Conservation (phyloP, 2,113 vertebrate genomes). For the Cnemophilus loriae region DNA sequence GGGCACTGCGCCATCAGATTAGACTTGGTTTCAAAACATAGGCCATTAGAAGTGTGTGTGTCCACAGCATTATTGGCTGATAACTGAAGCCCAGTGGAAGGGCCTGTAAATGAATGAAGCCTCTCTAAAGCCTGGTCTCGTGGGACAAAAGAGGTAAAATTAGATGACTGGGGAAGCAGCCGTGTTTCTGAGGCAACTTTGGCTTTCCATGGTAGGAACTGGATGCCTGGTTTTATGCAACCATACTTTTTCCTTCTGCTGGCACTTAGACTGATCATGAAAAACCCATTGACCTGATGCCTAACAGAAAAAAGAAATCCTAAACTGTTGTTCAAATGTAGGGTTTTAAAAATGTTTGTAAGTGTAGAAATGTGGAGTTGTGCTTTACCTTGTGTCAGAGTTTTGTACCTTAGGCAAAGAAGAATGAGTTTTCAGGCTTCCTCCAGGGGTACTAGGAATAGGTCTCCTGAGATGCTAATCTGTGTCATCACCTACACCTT, state of each 20-base stretch:
- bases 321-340: neutral
- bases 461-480: neutral
- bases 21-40: slow-evolving; percentile 78
- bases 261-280: slow-evolving; percentile 48
- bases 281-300: slow-evolving; percentile 22
- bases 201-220: slow-evolving; percentile 64
- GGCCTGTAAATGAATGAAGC: slow-evolving; percentile 77
- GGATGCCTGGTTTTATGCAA: slow-evolving; percentile 68
- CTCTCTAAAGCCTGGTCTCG: slow-evolving; percentile 59
- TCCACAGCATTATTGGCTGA: slow-evolving; percentile 72
- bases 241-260: slow-evolving; percentile 35
- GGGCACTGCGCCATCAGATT: slow-evolving; percentile 78
- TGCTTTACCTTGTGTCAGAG: neutral
- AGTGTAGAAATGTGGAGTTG: rapidly evolving
- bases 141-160: slow-evolving; percentile 73
- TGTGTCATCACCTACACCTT: neutral
- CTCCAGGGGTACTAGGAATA: neutral
- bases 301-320: slow-evolving; percentile 41
- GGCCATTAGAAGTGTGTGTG: slow-evolving; percentile 77
- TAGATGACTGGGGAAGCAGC: slow-evolving; percentile 59
- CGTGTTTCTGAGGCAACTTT: slow-evolving; percentile 73
- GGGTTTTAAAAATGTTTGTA: neutral
- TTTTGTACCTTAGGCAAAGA: neutral
- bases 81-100: slow-evolving; percentile 71
- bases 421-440: neutral